phyloP scores from a whole-genome alignment of 2,797 vertebrate genomes.

The Takifugu rubripes region DNA sequence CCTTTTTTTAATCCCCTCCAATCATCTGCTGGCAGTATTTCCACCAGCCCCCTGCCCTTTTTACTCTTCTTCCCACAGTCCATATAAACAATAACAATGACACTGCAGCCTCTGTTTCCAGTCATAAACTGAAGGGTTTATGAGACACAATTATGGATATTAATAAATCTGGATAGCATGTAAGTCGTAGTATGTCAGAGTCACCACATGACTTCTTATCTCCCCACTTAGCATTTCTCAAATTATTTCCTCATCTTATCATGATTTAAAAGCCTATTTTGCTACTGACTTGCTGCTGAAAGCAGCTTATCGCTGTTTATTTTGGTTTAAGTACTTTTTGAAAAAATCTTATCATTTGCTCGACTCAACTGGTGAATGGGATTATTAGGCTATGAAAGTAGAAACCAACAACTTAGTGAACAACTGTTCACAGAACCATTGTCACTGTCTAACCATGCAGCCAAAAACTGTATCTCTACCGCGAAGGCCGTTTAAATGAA shows the following conservation, averaged over 20 bases:
- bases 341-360: slow-evolving; percentile 16
- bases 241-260: slow-evolving; percentile 8
- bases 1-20: slow-evolving; percentile 48
- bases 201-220: slow-evolving; percentile 4
- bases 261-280: slow-evolving; percentile 1
- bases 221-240: neutral
- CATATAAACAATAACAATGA: slow-evolving; percentile 39
- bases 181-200: neutral
- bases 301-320: slow-evolving; percentile 20
- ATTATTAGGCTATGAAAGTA: neutral
- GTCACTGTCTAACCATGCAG: too few relatives aligned
- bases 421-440: neutral
- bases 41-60: slow-evolving; percentile 32
- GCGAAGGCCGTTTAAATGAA: too few relatives aligned
- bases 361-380: neutral
- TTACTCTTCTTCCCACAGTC: slow-evolving; percentile 62
- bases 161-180: slow-evolving; percentile 5
- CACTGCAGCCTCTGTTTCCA: slow-evolving; percentile 18
- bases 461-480: too few relatives aligned
- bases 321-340: slow-evolving; percentile 3
- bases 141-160: neutral
- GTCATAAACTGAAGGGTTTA: slow-evolving; percentile 6
- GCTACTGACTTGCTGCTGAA: neutral
- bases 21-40: slow-evolving; percentile 43
- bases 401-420: neutral